These are phyloP conservation scores for Myzus persicae DNA, from an alignment of 1,140 invertebrate genomes.

Conservation along the genomic window DNA sequence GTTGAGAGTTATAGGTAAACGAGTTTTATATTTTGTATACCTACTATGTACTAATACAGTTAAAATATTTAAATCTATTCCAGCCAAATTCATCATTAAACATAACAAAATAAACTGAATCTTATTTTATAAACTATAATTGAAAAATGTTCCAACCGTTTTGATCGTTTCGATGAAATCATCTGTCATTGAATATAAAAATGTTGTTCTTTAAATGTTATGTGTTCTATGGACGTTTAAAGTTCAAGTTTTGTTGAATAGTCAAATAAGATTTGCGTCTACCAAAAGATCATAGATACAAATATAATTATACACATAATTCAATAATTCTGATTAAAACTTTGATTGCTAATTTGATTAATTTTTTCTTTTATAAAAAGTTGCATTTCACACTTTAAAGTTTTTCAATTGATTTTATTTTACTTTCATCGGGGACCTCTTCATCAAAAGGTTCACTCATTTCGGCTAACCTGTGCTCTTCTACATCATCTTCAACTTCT, in stretches of 20 bases:
- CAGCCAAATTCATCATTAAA: not conserved
- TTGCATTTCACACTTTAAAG: not conserved
- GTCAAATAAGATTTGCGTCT: not conserved
- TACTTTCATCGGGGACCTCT: not conserved
- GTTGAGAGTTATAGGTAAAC: not conserved
- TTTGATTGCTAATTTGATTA: not conserved
- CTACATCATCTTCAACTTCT: constrained; percentile 44
- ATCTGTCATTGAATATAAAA: not conserved
- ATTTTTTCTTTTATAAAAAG: not conserved
- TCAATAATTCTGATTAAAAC: not conserved
- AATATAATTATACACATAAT: not conserved
- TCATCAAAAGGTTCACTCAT: not conserved
- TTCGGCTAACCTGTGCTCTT: constrained; percentile 34
- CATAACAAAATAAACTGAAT: not conserved
- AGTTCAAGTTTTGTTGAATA: not conserved
- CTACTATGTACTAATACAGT: no score
- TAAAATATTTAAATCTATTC: not conserved
- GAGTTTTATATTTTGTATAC: not conserved
- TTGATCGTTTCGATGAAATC: no score
- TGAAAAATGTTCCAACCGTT: not conserved
- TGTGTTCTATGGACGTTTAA: not conserved
- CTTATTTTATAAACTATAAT: no score
- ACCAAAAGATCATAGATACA: not conserved
- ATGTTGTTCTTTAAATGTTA: not conserved
- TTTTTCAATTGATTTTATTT: not conserved